Evolutionary conservation across 1,140 invertebrate genomes (phyloP).

Genomic region (Hyles vespertilio): DNA sequence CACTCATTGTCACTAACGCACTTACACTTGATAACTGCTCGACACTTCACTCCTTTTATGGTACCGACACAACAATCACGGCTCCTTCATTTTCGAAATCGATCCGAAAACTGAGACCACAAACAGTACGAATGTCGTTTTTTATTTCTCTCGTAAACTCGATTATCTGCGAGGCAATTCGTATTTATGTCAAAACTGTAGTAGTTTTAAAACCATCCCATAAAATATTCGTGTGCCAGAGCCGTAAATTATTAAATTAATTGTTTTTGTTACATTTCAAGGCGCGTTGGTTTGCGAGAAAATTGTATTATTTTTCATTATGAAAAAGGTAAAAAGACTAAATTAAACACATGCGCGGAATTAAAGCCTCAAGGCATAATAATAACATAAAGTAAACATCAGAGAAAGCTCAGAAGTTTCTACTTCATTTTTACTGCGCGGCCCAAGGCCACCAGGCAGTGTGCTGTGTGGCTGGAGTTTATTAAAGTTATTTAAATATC

Average conservation of each 20-base stretch:
- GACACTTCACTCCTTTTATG: conserved; percentile 24
- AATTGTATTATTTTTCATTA: neutral
- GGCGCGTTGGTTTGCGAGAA: too few relatives aligned
- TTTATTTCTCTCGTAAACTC: neutral
- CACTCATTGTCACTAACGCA: conserved; percentile 53
- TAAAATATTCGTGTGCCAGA: conserved; percentile 6
- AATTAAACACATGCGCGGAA: neutral
- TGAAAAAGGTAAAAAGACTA: neutral
- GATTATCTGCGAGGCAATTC: neutral
- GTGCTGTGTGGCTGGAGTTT: too few relatives aligned
- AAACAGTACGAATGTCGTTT: neutral
- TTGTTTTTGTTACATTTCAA: too few relatives aligned
- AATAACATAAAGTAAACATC: conserved; percentile 2
- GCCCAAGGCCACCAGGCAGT: too few relatives aligned
- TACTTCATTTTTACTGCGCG: too few relatives aligned
- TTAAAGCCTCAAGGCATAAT: neutral
- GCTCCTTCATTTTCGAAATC: conserved; percentile 35
- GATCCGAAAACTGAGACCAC: conserved; percentile 2
- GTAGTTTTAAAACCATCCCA: conserved; percentile 1
- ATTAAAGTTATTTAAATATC: too few relatives aligned
- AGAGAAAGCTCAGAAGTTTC: neutral
- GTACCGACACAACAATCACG: conserved; percentile 26
- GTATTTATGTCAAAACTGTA: too few relatives aligned
- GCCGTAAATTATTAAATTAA: neutral
- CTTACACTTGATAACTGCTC: conserved; percentile 32